These are phyloP conservation scores for Podarcis siculus DNA, from an alignment of 2,797 vertebrate species.

Conservation along the genomic window DNA sequence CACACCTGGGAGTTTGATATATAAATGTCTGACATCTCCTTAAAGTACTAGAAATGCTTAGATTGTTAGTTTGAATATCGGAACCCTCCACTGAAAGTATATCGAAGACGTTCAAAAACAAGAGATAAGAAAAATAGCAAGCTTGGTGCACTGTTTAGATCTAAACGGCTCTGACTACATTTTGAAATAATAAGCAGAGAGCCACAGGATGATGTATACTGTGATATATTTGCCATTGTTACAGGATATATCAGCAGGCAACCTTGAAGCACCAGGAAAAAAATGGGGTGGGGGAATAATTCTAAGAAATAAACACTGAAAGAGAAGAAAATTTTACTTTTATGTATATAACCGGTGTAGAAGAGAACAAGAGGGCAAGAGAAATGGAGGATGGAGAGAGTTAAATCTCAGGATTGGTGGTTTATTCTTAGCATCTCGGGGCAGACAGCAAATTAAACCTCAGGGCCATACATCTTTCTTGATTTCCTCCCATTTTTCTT, in stretches of 20 bases:
- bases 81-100: constrained; percentile 19
- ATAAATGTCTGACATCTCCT: constrained; percentile 26
- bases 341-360: constrained; percentile 57
- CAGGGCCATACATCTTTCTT: neutral
- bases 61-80: constrained; percentile 17
- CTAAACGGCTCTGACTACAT: constrained; percentile 48
- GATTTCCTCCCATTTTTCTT: neutral
- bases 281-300: constrained; percentile 47
- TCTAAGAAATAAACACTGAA: constrained; percentile 58
- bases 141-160: constrained; percentile 25
- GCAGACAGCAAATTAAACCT: neutral
- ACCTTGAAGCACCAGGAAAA: constrained; percentile 51
- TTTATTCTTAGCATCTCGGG: neutral
- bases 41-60: constrained; percentile 24
- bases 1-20: constrained; percentile 3
- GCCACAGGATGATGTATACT: constrained; percentile 1
- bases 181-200: constrained; percentile 62
- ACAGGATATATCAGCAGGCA: constrained; percentile 61
- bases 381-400: neutral
- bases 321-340: constrained; percentile 54
- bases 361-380: neutral
- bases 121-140: constrained; percentile 52
- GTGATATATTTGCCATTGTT: constrained; percentile 52
- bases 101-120: neutral
- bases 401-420: neutral